Evolutionary conservation across 2,113 vertebrate species (phyloP).

Genomic region (Numida meleagris): DNA sequence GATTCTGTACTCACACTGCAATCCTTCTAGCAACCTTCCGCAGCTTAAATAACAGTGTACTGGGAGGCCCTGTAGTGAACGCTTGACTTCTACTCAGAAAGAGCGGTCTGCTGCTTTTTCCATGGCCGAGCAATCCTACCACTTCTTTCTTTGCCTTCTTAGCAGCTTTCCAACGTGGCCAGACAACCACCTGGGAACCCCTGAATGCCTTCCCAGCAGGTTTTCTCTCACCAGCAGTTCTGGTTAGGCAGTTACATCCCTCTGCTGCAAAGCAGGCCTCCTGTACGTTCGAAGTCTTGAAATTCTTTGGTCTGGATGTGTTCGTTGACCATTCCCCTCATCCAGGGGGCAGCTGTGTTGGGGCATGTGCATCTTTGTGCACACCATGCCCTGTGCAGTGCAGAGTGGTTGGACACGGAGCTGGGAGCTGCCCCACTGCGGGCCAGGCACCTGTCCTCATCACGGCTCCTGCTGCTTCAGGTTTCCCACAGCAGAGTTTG

Average conservation of each 20-base stretch:
- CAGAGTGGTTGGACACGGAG: not conserved
- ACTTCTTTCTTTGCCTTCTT: not conserved
- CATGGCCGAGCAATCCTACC: not conserved
- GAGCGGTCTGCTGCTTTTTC: not conserved
- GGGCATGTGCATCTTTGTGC: not conserved
- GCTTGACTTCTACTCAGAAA: not conserved
- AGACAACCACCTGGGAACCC: not conserved
- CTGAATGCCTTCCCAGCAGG: not conserved
- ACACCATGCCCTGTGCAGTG: rapidly evolving
- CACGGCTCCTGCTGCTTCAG: not conserved
- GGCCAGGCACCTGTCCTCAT: not conserved
- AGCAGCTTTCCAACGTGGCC: not conserved
- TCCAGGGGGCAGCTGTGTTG: not conserved
- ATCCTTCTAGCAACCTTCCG: not conserved
- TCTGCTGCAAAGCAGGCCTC: not conserved
- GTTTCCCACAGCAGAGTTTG: not conserved
- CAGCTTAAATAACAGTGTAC: not conserved
- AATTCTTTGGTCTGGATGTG: not conserved
- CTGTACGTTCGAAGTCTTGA: not conserved
- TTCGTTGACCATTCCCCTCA: not conserved
- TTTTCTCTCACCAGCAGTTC: not conserved
- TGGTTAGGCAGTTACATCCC: not conserved
- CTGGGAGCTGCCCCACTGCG: not conserved
- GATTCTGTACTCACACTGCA: not conserved
- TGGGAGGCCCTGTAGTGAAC: not conserved